Base-by-base conservation (phyloP, 2,797 vertebrate genomes). In the Oreochromis grahami region DNA sequence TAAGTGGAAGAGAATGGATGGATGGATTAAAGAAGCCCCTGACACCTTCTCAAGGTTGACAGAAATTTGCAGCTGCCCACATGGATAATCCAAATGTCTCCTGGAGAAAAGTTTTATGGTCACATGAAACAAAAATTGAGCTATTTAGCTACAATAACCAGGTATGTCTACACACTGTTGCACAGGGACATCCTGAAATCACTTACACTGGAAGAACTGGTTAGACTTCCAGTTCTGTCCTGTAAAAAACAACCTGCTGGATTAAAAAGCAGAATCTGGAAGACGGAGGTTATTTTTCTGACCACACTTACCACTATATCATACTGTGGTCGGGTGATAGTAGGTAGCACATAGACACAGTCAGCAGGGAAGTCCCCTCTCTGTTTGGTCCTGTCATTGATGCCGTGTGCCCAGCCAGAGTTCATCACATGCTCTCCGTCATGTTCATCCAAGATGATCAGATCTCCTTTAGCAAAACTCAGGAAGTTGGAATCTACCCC, bases 341-440 rank as follows among this genome's bases (percentile, higher is more conserved):
- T 98, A 8, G 98, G 98, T 94, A 99, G 94, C 58, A 99, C 97
- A 0, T 99, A 99, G 84, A 99, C 98, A 0, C 95, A 97, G 90
- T 99, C 98, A 0, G 98, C 98, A 1, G 98, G 98, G 94, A 99
- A 99, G 91, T 99, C 98, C 7, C 98, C 98, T 84, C 93, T 97
- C 84, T 97, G 97, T 82, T 98, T 98, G 92, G 97, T 99, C 84
- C 97, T 93, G 93, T 99, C 98, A 1, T 98, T 99, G 91, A 97
- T 79, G 10, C 98, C 98, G 0, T 98, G 98, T 21, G 98, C 98
- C 98, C 98, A 99, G 80, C 98, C 98, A 0, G 97, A 98, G 89
- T 96, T 98, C 94, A 98, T 97, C 43, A 97, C 96, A 0, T 98
- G 97, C 41, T 99, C 97, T 5, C 98, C 98, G 0, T 96, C 97